These are phyloP conservation scores for Agriotes lineatus DNA, from an alignment of 2,888 invertebrate species.

Conservation along the genomic window DNA sequence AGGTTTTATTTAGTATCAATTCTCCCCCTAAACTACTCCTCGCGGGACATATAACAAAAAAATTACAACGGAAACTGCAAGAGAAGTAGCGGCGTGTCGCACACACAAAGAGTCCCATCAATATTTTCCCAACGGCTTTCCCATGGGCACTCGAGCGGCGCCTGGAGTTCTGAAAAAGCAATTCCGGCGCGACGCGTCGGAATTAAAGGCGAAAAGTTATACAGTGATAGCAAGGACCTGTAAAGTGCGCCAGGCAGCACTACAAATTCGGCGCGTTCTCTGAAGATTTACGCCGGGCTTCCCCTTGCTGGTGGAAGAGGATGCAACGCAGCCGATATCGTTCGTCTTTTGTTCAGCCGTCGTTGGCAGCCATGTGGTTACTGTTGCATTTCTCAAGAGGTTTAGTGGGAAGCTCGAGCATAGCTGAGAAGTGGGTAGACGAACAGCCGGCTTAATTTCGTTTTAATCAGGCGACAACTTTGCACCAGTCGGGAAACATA, in stretches of 20 bases:
- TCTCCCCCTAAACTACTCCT: no score
- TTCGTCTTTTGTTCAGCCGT: neutral
- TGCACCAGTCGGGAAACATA: neutral
- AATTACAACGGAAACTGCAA: no score
- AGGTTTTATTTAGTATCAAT: no score
- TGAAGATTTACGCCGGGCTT: neutral
- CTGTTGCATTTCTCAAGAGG: slow-evolving; percentile 18
- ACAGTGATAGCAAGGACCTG: neutral
- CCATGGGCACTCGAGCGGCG: neutral
- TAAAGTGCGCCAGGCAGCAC: neutral
- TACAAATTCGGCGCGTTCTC: neutral
- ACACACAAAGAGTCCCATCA: no score
- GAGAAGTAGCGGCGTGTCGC: no score
- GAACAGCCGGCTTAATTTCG: neutral
- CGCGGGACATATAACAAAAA: no score
- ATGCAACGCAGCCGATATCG: neutral
- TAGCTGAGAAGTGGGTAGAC: neutral
- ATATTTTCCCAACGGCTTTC: neutral
- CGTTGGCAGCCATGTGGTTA: slow-evolving; percentile 21
- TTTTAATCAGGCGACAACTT: slow-evolving; percentile 4
- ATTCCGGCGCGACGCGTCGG: slow-evolving; percentile 4
- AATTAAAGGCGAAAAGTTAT: neutral
- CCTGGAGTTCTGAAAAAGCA: neutral
- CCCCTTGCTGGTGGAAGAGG: neutral
- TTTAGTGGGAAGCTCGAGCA: slow-evolving; percentile 19